phyloP scores from a whole-genome alignment of 2,888 invertebrate species.

The Drosophila mimetica region DNA sequence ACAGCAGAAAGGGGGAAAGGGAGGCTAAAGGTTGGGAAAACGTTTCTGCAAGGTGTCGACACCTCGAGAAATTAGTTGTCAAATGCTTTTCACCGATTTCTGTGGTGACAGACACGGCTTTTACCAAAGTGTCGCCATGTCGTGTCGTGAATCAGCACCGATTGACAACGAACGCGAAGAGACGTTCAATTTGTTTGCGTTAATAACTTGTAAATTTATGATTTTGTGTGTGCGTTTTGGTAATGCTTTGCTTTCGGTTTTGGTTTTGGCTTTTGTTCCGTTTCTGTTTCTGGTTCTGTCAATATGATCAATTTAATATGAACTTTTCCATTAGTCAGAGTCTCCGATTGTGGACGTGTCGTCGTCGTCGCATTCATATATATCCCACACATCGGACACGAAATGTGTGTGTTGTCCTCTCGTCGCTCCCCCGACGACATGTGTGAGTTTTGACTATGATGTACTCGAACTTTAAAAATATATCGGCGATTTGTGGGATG shows the following conservation, averaged over 20 bases:
- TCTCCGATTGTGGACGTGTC: too few relatives aligned
- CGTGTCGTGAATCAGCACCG: slow-evolving; percentile 28
- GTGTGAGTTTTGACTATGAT: slow-evolving; percentile 29
- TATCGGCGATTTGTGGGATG: slow-evolving; percentile 42
- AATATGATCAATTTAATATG: slow-evolving; percentile 83
- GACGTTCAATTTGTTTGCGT: slow-evolving; percentile 43
- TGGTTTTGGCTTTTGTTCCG: not conserved
- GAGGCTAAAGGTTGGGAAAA: not conserved
- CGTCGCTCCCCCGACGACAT: not conserved
- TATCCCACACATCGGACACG: slow-evolving; percentile 40
- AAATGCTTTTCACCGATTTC: slow-evolving; percentile 66
- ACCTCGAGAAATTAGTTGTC: slow-evolving; percentile 73
- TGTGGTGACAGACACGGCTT: slow-evolving; percentile 69
- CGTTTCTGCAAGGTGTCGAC: slow-evolving; percentile 64
- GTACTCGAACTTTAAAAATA: slow-evolving; percentile 57
- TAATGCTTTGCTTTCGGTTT: too few relatives aligned
- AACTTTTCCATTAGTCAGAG: slow-evolving; percentile 83
- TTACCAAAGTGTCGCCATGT: slow-evolving; percentile 64
- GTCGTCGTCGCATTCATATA: slow-evolving; percentile 13
- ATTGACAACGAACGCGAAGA: slow-evolving; percentile 56
- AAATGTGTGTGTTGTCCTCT: too few relatives aligned
- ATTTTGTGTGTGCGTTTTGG: slow-evolving; percentile 20
- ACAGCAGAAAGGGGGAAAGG: not conserved
- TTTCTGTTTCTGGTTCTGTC: slow-evolving; percentile 54
- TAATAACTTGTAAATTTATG: slow-evolving; percentile 69